Percentiles rank a stretch among this genome's conserved stretches.
These are phyloP conservation scores for Hydrolagus affinis DNA, from an alignment of 2,113 vertebrate genomes.

Conservation along the genomic window DNA sequence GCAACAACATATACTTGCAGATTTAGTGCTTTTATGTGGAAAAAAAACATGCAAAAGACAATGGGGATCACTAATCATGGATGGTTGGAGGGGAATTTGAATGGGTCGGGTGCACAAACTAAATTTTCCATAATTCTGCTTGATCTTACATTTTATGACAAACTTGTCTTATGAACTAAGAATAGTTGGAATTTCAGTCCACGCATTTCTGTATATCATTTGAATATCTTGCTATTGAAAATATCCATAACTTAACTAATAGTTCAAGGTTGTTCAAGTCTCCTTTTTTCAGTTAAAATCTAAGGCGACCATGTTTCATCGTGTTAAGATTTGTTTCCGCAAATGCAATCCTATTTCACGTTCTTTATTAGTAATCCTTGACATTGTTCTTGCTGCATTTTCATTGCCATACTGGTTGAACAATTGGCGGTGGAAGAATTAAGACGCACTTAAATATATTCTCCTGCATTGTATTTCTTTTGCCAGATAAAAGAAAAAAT, in stretches of 20 bases:
- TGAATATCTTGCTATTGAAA: neutral
- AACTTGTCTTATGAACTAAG: too few relatives aligned
- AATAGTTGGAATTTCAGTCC: neutral
- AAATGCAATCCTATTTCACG: slow-evolving; percentile 4
- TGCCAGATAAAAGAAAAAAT: neutral
- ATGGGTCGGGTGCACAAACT: too few relatives aligned
- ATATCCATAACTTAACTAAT: neutral
- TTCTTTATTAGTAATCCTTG: neutral
- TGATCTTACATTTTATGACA: too few relatives aligned
- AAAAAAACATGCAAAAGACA: too few relatives aligned
- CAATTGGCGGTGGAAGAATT: neutral
- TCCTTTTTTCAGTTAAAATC: neutral
- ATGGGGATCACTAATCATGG: too few relatives aligned
- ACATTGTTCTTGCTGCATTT: neutral
- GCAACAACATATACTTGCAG: too few relatives aligned
- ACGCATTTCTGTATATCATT: neutral
- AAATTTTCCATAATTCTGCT: too few relatives aligned
- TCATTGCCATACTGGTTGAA: neutral
- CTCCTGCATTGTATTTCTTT: neutral
- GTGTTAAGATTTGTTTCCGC: slow-evolving; percentile 1
- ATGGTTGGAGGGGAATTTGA: too few relatives aligned
- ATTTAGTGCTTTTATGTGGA: too few relatives aligned
- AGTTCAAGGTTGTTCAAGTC: neutral
- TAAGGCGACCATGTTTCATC: neutral
- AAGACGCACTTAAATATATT: neutral